phyloP scores from a whole-genome alignment of 2,888 invertebrate genomes.

The Drosophila testacea region DNA sequence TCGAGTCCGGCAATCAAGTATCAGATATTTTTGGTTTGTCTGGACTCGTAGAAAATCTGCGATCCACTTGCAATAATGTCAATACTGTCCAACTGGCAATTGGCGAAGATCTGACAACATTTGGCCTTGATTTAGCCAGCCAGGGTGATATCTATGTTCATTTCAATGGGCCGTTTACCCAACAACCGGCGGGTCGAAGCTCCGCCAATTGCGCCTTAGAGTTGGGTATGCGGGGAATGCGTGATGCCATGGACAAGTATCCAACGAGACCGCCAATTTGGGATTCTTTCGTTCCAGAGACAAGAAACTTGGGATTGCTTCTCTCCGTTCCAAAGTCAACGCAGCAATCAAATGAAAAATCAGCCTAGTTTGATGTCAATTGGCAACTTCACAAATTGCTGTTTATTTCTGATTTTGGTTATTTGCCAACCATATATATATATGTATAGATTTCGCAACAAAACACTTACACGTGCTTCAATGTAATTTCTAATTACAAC shows the following conservation, averaged over 20 bases:
- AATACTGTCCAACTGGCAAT: slow-evolving; percentile 36
- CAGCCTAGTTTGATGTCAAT: slow-evolving; percentile 37
- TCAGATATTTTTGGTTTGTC: slow-evolving; percentile 51
- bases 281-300: slow-evolving; percentile 67
- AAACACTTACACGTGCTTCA: slow-evolving; percentile 9
- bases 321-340: slow-evolving; percentile 15
- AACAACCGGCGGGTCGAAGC: slow-evolving; percentile 49
- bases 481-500: slow-evolving; percentile 13
- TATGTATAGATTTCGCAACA: slow-evolving; percentile 10
- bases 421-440: slow-evolving; percentile 18
- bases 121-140: slow-evolving; percentile 60
- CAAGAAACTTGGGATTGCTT: slow-evolving; percentile 53
- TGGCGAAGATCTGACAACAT: slow-evolving; percentile 65
- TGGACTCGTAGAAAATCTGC: slow-evolving; percentile 42
- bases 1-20: background rate
- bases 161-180: slow-evolving; percentile 70
- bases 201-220: slow-evolving; percentile 56
- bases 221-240: slow-evolving; percentile 70
- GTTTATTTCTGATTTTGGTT: slow-evolving; percentile 34
- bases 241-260: slow-evolving; percentile 52
- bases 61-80: slow-evolving; percentile 18
- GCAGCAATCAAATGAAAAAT: slow-evolving; percentile 21
- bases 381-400: slow-evolving; percentile 47
- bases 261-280: slow-evolving; percentile 53
- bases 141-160: slow-evolving; percentile 70